phyloP scores from a whole-genome alignment of 2,113 vertebrate species.

The Calidris pugnax region DNA sequence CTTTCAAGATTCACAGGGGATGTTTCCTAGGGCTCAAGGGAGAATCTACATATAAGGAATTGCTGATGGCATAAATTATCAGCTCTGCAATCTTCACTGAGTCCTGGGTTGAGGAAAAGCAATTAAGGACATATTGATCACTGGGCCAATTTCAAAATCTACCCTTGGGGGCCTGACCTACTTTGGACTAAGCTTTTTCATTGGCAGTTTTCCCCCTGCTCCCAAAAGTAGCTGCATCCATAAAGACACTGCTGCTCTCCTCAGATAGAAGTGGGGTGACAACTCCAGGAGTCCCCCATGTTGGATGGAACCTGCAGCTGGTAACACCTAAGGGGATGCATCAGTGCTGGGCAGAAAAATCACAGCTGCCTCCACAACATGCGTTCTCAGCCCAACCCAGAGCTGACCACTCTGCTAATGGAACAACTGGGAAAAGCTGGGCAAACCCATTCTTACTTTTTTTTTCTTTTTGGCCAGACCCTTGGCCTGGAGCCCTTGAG shows the following conservation, averaged over 20 bases:
- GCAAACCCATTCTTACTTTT: not conserved
- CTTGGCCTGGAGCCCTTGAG: not conserved
- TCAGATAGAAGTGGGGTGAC: not conserved
- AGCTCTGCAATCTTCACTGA: not conserved
- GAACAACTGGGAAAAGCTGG: not conserved
- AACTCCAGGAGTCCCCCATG: not conserved
- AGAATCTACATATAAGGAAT: not conserved
- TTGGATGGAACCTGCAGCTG: not conserved
- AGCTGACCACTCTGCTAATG: not conserved
- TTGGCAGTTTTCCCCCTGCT: not conserved
- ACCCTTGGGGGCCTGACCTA: not conserved
- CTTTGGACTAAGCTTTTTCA: not conserved
- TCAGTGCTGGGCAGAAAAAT: not conserved
- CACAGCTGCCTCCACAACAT: not conserved
- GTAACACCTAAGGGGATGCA: not conserved
- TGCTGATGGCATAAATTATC: not conserved
- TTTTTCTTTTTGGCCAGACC: not conserved
- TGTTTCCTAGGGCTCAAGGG: not conserved
- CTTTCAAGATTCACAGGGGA: not conserved
- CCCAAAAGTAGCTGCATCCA: not conserved
- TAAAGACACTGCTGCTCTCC: not conserved
- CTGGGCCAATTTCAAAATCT: not conserved
- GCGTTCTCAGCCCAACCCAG: not conserved
- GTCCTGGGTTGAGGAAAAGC: not conserved
- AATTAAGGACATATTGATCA: not conserved